Conservation (phyloP, 2,113 vertebrate species). For the human region GRCh38 chr7:47983501-47984000, state of each 20-base stretch:
- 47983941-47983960: no score
- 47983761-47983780: not conserved
- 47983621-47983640: fast-evolving
- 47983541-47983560: no score
- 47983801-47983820: not conserved
- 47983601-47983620: no score
- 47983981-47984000: no score
- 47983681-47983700: not conserved
- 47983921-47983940: not conserved
- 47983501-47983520: no score
- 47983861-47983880: not conserved
- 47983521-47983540: no score
- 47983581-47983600: no score
- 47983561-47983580: no score
- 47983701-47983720: not conserved
- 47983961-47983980: no score
- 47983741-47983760: not conserved
- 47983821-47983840: not conserved
- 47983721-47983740: not conserved
- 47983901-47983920: not conserved
- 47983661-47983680: not conserved
- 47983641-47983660: not conserved
- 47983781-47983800: not conserved
- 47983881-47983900: not conserved
- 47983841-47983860: not conserved